A percentile compares a stretch with the other conserved stretches of the same genome.
These are phyloP conservation scores for Mycalesis mineus DNA, from an alignment of 2,888 invertebrate genomes.

Conservation along the genomic window DNA sequence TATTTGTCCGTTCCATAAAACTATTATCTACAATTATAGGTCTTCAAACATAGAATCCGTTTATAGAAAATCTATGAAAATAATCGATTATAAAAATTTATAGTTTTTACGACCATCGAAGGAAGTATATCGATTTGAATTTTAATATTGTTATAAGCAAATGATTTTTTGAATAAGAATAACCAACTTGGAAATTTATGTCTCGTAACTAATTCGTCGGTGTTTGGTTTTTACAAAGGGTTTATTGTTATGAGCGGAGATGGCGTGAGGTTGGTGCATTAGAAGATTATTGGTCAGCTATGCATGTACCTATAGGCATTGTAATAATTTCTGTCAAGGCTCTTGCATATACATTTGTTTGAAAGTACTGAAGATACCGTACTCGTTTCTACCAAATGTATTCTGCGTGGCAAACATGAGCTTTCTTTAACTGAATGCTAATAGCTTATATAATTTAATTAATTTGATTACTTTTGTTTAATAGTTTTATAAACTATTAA, in stretches of 20 bases:
- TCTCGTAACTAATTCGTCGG: constrained; percentile 32
- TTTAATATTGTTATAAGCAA: constrained; percentile 36
- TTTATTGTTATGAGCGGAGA: constrained; percentile 1
- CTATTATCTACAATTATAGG: constrained; percentile 40
- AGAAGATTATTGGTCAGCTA: too few relatives aligned
- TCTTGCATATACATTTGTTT: too few relatives aligned
- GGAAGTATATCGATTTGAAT: constrained; percentile 39
- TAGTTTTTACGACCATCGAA: constrained; percentile 33
- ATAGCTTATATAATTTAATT: too few relatives aligned
- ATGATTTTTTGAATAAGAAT: constrained; percentile 29
- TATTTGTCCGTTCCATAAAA: constrained; percentile 34
- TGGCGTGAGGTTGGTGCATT: constrained; percentile 2
- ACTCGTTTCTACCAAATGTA: too few relatives aligned
- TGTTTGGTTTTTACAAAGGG: constrained; percentile 27
- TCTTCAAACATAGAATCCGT: constrained; percentile 36
- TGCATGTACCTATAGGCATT: too few relatives aligned
- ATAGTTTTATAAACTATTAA: too few relatives aligned
- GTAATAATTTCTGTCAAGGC: too few relatives aligned
- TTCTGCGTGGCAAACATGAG: too few relatives aligned
- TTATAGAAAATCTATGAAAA: constrained; percentile 41
- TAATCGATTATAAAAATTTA: constrained; percentile 41
- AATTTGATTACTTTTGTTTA: too few relatives aligned
- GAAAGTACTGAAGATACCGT: too few relatives aligned
- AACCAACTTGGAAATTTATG: constrained; percentile 26
- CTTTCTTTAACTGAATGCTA: too few relatives aligned